These are phyloP conservation scores for Oncopodura yosiiana DNA, from an alignment of 1,140 invertebrate genomes.

Conservation along the genomic window DNA sequence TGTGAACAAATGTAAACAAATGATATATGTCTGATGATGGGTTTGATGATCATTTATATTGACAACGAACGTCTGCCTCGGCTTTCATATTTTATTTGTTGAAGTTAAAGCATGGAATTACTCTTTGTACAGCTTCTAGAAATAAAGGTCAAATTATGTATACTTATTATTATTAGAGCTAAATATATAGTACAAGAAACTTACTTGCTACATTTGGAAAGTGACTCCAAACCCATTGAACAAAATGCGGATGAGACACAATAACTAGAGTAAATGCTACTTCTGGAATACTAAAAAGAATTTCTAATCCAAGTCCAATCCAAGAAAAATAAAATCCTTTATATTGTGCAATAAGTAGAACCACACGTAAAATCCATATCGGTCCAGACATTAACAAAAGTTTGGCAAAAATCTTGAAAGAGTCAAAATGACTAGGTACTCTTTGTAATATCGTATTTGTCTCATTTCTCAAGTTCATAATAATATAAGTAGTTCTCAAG, in stretches of 20 bases:
- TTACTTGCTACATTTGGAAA: conserved; percentile 5
- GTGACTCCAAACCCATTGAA: conserved; percentile 2
- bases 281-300: conserved; percentile 16
- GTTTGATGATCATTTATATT: too few species aligned
- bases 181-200: too few species aligned
- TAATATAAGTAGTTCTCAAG: conserved; percentile 1
- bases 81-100: not conserved
- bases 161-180: too few species aligned
- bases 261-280: conserved; percentile 13
- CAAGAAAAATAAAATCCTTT: conserved; percentile 13
- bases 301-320: conserved; percentile 12
- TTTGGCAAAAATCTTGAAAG: conserved; percentile 16
- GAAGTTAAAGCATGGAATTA: not conserved
- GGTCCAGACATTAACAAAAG: conserved; percentile 18
- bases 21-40: too few species aligned
- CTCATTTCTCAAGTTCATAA: not conserved
- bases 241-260: conserved; percentile 9
- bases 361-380: conserved; percentile 21
- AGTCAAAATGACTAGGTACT: conserved; percentile 3
- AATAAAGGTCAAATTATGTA: too few species aligned
- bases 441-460: conserved; percentile 3
- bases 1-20: too few species aligned
- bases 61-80: too few species aligned
- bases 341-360: conserved; percentile 13
- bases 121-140: not conserved